A percentile compares a stretch with the other conserved stretches of the same genome.
phyloP scores from a whole-genome alignment of 2,797 vertebrate species.

The Gymnoscopelus braueri region DNA sequence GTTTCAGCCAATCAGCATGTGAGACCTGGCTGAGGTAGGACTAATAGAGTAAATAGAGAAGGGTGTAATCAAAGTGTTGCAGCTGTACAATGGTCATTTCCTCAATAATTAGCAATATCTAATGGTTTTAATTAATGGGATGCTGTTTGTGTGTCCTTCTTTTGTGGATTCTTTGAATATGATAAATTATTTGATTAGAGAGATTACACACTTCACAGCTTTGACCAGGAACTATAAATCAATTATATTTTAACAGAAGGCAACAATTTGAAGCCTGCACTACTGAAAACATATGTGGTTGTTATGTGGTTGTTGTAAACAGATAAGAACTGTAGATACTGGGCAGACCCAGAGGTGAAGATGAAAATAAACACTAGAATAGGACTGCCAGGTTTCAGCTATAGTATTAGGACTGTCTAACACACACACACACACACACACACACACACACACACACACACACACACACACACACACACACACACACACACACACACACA shows the following conservation, averaged over 20 bases:
- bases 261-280: constrained; percentile 40
- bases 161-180: constrained; percentile 8
- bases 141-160: constrained; percentile 14
- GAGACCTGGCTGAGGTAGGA: constrained; percentile 45
- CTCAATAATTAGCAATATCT: constrained; percentile 11
- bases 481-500: not conserved
- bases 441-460: not conserved
- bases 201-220: constrained; percentile 26
- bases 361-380: constrained; percentile 52
- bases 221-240: constrained; percentile 44
- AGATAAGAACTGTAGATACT: constrained; percentile 27
- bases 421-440: not conserved
- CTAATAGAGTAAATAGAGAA: constrained; percentile 42
- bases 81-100: constrained; percentile 18
- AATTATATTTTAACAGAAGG: constrained; percentile 49
- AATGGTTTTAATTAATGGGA: constrained; percentile 19
- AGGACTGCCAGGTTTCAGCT: constrained; percentile 33
- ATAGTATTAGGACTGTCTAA: constrained; percentile 22
- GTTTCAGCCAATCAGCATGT: constrained; percentile 49
- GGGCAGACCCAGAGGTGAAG: constrained; percentile 33
- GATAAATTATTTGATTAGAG: constrained; percentile 26
- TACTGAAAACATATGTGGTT: constrained; percentile 20
- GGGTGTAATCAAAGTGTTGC: constrained; percentile 30
- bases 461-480: not conserved
- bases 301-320: constrained; percentile 36